Conservation (phyloP, 1,140 invertebrate species). For the Apis cerana region DNA sequence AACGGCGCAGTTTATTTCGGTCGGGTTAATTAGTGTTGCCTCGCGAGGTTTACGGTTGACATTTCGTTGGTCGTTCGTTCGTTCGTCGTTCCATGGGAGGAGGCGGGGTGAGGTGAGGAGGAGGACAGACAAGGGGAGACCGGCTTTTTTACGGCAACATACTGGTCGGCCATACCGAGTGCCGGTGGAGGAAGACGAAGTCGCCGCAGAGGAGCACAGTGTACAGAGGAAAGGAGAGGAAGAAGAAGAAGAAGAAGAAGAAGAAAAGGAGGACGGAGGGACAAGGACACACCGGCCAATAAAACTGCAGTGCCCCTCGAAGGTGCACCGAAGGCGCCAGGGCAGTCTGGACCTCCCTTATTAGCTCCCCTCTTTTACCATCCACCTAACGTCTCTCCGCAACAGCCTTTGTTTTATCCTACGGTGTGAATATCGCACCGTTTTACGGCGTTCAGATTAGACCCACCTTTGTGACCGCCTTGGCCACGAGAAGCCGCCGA, state of each 20-base stretch:
- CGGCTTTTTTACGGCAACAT: constrained; percentile 78
- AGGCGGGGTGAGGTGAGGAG: constrained; percentile 52
- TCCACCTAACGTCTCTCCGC: constrained; percentile 50
- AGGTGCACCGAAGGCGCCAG: constrained; percentile 68
- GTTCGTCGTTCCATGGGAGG: constrained; percentile 69
- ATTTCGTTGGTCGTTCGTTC: constrained; percentile 78
- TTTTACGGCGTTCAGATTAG: constrained; percentile 74
- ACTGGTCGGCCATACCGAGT: constrained; percentile 74
- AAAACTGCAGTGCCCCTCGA: constrained; percentile 65
- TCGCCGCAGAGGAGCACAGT: constrained; percentile 36
- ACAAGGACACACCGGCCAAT: constrained; percentile 67
- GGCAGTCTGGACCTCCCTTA: constrained; percentile 69
- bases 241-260: constrained; percentile 28
- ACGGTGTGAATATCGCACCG: constrained; percentile 75
- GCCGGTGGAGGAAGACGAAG: constrained; percentile 61
- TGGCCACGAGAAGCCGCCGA: constrained; percentile 29
- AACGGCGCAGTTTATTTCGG: constrained; percentile 79
- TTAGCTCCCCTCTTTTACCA: constrained; percentile 64
- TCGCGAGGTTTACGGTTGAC: constrained; percentile 81
- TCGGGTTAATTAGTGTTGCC: constrained; percentile 81
- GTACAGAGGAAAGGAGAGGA: constrained; percentile 28
- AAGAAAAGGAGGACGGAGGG: constrained; percentile 32
- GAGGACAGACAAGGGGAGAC: constrained; percentile 58
- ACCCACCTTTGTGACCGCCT: constrained; percentile 66
- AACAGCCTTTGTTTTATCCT: constrained; percentile 75